Percentiles rank a stretch among this genome's conserved stretches.
Conservation (phyloP, 2,797 vertebrate genomes). For the Cygnus olor region DNA sequence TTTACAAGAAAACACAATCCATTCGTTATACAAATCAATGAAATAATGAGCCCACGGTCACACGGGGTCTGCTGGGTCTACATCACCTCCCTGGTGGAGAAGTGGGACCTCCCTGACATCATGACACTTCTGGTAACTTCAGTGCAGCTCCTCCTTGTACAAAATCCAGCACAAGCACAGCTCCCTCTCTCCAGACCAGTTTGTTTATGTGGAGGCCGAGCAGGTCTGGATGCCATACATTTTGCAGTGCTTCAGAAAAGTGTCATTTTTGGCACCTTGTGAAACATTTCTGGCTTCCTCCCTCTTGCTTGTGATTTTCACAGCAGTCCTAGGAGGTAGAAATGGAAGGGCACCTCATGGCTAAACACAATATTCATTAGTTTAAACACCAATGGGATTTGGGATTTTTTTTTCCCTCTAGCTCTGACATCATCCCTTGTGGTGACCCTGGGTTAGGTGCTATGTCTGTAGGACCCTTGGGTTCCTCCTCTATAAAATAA, state of each 20-base stretch:
- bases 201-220: not conserved
- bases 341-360: not conserved
- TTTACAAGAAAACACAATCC: not conserved
- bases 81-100: not conserved
- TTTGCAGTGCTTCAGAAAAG: not conserved
- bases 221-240: not conserved
- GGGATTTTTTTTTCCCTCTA: no score
- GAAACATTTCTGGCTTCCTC: no score
- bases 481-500: not conserved
- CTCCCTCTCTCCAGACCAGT: not conserved
- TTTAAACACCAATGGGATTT: no score
- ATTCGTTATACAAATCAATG: not conserved
- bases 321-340: not conserved
- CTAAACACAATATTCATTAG: not conserved
- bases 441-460: fast-evolving
- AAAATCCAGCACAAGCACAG: not conserved
- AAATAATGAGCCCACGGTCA: fast-evolving
- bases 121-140: no score
- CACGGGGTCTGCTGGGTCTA: fast-evolving
- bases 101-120: not conserved
- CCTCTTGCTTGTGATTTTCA: not conserved
- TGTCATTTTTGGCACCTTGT: not conserved
- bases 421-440: not conserved
- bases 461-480: not conserved
- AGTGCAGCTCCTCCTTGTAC: not conserved